Conservation (phyloP, 2,797 vertebrate genomes). For the Dallia pectoralis region DNA sequence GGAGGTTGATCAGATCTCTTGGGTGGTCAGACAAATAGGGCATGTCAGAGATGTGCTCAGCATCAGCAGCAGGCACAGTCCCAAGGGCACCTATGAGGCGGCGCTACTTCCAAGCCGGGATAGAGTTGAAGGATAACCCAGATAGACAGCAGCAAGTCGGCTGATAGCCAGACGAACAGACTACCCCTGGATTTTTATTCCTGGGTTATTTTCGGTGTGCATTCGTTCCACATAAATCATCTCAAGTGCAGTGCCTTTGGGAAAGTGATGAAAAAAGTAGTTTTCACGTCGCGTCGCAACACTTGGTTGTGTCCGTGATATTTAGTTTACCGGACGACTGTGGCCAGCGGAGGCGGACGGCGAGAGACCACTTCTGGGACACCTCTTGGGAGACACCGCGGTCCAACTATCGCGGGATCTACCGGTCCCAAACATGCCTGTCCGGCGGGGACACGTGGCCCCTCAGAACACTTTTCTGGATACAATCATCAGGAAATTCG, state of each 20-base stretch:
- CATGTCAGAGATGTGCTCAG: neutral
- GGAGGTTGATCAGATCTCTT: neutral
- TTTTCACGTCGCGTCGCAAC: neutral
- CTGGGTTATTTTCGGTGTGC: neutral
- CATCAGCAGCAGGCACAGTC: neutral
- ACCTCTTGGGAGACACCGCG: neutral
- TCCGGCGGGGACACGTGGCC: constrained; percentile 87
- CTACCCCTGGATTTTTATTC: no score
- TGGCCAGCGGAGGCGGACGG: neutral
- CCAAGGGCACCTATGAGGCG: neutral
- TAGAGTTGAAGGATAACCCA: neutral
- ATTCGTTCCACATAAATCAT: neutral
- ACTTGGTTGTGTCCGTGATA: neutral
- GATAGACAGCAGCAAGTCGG: neutral
- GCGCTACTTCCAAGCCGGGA: neutral
- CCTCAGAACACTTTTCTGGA: constrained; percentile 90
- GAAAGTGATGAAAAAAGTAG: neutral
- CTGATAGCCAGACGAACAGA: neutral
- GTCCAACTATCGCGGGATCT: constrained; percentile 9
- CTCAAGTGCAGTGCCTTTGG: neutral
- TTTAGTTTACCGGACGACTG: neutral
- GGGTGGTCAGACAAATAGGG: constrained; percentile 1
- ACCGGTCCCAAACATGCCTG: constrained; percentile 73
- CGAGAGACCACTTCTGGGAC: neutral
- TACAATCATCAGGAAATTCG: constrained; percentile 90